Conservation (phyloP, 2,113 vertebrate species). For the Electrona antarctica region DNA sequence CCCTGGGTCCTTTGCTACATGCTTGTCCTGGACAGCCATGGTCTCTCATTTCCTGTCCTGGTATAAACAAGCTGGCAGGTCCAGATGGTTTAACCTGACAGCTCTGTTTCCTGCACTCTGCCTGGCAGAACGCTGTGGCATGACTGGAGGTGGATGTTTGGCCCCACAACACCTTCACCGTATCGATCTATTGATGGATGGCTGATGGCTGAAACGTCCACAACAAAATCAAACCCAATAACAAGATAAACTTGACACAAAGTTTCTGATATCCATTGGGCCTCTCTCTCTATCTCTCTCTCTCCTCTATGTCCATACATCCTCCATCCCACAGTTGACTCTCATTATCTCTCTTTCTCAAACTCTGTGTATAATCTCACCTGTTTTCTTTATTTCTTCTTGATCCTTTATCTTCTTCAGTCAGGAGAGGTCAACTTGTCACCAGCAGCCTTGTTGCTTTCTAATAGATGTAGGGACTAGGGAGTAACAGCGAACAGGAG, state of each 20-base stretch:
- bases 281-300: constrained; percentile 4
- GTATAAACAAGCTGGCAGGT: constrained; percentile 65
- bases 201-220: not conserved
- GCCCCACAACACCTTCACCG: constrained; percentile 28
- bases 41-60: not conserved
- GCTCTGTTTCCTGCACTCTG: constrained; percentile 48
- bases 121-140: constrained; percentile 42
- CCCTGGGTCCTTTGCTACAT: constrained; percentile 42
- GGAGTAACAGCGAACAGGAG: constrained; percentile 60
- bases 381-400: constrained; percentile 35
- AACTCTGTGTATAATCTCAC: constrained; percentile 5
- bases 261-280: too few relatives aligned
- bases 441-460: constrained; percentile 50
- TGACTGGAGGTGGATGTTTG: constrained; percentile 51
- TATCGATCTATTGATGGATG: constrained; percentile 30
- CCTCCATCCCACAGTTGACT: not conserved
- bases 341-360: not conserved
- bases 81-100: constrained; percentile 61
- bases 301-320: not conserved
- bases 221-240: not conserved
- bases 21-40: constrained; percentile 23
- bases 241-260: too few relatives aligned
- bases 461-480: constrained; percentile 63
- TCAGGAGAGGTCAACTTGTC: constrained; percentile 56
- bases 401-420: constrained; percentile 50